Base-by-base conservation (phyloP, 2,113 vertebrate species). In the Montifringilla adamsi region DNA sequence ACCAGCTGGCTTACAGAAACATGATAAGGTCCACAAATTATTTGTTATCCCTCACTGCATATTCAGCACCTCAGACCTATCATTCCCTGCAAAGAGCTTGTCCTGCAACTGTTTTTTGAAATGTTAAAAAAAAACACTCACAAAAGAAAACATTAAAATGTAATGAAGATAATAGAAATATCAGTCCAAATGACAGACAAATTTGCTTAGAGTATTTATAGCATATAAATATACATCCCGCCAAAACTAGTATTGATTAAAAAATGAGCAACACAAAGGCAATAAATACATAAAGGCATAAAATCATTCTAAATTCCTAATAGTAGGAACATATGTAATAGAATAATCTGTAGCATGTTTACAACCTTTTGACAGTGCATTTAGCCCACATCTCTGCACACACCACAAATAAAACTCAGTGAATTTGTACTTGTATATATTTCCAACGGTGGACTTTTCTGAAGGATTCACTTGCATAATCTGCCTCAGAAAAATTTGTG, bases 111-210 rank as follows among this genome's bases (percentile, higher is more conserved):
- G 5, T 27, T 89, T 85, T 39, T 12, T 1, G 4, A 81, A 76
- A 44, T 13, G 1, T 21, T 49, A 1, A 6, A 33, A 62, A 47
- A 52, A 9, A 30, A 1, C 2, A 49, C 6, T 31, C 8, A 64
- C 16, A 44, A 69, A 72, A 46, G 7, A 37, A n/a, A 74, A 3
- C 5, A 60, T 56, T 66, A 49, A 86, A 79, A 47, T 31, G 1
- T 23, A 49, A 26, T 6, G 4, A 53, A 35, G 4, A 17, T 24
- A 21, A 14, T n/a, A 13, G 27, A 82, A 64, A 69, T 85, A 60
- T 14, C 15, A 55, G 20, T 50, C 15, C 26, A 56, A 73, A 82
- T 15, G 27, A 56, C 13, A 56, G 41, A 87, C 28, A 4, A 2
- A 79, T 75, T 80, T 84, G 2, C 10, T 83, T 53, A 18, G 15